These are phyloP conservation scores for Vicugna pacos DNA, from an alignment of 2,113 vertebrate species.

Conservation along the genomic window DNA sequence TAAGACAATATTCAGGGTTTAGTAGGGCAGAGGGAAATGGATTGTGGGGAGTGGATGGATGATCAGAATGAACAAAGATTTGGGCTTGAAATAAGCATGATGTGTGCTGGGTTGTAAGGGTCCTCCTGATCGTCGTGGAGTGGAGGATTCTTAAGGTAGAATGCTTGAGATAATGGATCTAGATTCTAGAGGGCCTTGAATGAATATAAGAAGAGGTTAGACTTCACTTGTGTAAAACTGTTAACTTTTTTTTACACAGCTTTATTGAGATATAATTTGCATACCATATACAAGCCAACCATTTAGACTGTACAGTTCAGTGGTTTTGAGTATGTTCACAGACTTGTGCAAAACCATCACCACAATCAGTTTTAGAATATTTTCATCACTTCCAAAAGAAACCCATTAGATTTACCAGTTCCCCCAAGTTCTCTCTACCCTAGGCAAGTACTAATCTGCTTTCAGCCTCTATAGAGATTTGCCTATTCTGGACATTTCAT, in stretches of 20 bases:
- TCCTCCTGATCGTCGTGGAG: background rate
- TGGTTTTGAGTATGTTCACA: slow-evolving; percentile 35
- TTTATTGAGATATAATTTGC: slow-evolving; percentile 13
- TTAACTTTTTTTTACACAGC: background rate
- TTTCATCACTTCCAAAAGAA: background rate
- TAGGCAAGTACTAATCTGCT: background rate
- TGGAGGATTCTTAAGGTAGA: slow-evolving; percentile 29
- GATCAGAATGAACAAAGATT: background rate
- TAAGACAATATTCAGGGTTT: background rate
- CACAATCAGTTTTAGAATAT: background rate
- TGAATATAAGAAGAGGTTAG: background rate
- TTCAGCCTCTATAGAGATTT: background rate
- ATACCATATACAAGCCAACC: background rate
- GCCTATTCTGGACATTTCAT: background rate
- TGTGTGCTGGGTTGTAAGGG: background rate
- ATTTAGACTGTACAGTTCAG: background rate
- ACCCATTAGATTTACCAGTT: background rate
- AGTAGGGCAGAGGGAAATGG: background rate
- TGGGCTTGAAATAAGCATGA: background rate
- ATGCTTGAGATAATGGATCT: background rate
- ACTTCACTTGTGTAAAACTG: background rate
- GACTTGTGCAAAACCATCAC: background rate
- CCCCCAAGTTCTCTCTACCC: background rate
- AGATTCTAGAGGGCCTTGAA: background rate
- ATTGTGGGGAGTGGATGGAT: background rate